A percentile compares a stretch with the other conserved stretches of the same genome.
Conservation (phyloP, 1,140 invertebrate genomes). For the Macrobrachium nipponense region DNA sequence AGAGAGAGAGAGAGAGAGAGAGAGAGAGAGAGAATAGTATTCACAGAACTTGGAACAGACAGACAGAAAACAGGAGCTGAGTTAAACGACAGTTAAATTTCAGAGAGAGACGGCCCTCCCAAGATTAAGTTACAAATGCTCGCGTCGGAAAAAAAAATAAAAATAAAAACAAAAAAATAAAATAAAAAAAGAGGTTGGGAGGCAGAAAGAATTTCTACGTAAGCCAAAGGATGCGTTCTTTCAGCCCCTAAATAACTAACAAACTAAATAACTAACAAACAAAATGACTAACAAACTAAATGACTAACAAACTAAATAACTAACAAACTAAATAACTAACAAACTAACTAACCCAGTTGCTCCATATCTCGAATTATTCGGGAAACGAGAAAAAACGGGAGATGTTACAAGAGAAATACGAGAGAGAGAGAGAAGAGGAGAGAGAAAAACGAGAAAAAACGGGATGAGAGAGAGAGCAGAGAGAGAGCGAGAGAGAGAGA, state of each 20-base stretch:
- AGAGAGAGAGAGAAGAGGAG: slow-evolving; percentile 4
- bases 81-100: not conserved
- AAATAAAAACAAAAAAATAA: no score
- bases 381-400: not conserved
- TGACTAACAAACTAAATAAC: not conserved
- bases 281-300: not conserved
- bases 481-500: slow-evolving; percentile 11
- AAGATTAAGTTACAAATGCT: no score
- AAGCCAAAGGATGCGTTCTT: no score
- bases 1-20: slow-evolving; percentile 8
- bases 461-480: slow-evolving; percentile 6
- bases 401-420: no score
- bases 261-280: no score
- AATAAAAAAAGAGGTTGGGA: no score
- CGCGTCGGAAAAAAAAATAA: no score
- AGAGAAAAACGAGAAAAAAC: not conserved
- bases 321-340: not conserved
- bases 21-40: not conserved
- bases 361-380: not conserved
- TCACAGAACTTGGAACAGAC: not conserved
- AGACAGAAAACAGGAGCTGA: not conserved
- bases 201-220: no score
- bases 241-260: no score
- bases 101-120: not conserved
- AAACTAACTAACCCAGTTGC: not conserved